phyloP scores from a whole-genome alignment of 2,888 invertebrate genomes.

The Prenolepis imparis region DNA sequence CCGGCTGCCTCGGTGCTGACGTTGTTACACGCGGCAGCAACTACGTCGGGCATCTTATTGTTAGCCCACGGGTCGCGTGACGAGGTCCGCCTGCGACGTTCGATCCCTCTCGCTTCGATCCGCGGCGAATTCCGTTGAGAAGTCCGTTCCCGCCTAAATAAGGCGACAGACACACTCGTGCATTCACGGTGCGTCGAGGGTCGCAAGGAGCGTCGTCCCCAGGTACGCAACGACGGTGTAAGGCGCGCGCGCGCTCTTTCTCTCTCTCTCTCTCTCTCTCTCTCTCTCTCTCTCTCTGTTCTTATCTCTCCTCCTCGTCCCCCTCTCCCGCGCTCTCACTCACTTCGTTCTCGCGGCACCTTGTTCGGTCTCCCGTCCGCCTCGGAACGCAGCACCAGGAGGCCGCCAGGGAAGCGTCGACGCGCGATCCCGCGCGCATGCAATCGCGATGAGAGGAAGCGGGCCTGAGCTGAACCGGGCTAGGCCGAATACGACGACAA shows the following conservation, averaged over 20 bases:
- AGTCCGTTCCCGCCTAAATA: slow-evolving; percentile 39
- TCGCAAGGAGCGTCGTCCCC: slow-evolving; percentile 78
- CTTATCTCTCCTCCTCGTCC: neutral
- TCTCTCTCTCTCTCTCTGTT: neutral
- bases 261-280: neutral
- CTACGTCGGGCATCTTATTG: slow-evolving; percentile 74
- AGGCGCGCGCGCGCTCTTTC: slow-evolving; percentile 29
- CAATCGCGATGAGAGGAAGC: slow-evolving; percentile 58
- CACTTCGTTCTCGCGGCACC: slow-evolving; percentile 24
- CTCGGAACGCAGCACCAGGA: slow-evolving; percentile 63
- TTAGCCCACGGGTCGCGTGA: slow-evolving; percentile 72
- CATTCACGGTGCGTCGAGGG: slow-evolving; percentile 47
- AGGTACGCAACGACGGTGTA: slow-evolving; percentile 41
- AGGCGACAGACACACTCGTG: slow-evolving; percentile 58
- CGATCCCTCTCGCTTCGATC: too few relatives aligned
- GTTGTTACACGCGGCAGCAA: slow-evolving; percentile 58
- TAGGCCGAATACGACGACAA: slow-evolving; percentile 69
- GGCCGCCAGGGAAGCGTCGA: slow-evolving; percentile 57
- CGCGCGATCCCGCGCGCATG: slow-evolving; percentile 71
- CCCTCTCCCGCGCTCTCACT: slow-evolving; percentile 13
- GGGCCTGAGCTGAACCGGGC: neutral
- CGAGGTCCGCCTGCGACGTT: neutral
- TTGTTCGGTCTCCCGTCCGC: slow-evolving; percentile 68
- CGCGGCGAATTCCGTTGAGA: neutral
- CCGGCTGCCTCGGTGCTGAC: slow-evolving; percentile 68